phyloP scores from a whole-genome alignment of 2,797 vertebrate species.

The Cossypha caffra region DNA sequence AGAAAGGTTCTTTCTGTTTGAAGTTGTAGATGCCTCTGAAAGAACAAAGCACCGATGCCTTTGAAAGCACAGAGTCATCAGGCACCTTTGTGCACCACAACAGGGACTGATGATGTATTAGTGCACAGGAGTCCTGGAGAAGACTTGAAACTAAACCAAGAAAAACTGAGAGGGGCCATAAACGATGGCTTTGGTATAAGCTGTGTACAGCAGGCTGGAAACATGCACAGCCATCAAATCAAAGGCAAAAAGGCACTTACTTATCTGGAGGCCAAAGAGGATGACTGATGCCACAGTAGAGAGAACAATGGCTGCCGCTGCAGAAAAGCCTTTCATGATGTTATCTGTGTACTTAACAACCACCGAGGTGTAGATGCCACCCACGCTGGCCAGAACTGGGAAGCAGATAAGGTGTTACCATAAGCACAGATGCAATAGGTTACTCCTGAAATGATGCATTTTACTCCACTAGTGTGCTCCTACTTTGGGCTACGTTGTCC shows the following conservation, averaged over 20 bases:
- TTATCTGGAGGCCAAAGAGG: slow-evolving; percentile 94
- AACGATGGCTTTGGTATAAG: background rate
- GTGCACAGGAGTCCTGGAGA: background rate
- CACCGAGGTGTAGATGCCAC: slow-evolving; percentile 94
- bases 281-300: slow-evolving; percentile 92
- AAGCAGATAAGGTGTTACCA: background rate
- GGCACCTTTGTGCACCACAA: background rate
- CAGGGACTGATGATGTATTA: fast-evolving
- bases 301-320: slow-evolving; percentile 92
- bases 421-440: background rate
- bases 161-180: background rate
- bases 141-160: background rate
- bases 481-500: background rate
- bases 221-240: fast-evolving
- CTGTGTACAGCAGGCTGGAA: background rate
- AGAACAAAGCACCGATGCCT: background rate
- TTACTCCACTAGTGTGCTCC: background rate
- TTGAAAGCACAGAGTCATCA: background rate
- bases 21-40: background rate
- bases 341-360: slow-evolving; percentile 99
- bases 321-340: slow-evolving; percentile 99
- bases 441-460: background rate
- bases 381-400: slow-evolving; percentile 91
- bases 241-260: slow-evolving; percentile 78
- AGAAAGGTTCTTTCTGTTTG: background rate